Evolutionary conservation across 2,113 vertebrate genomes (phyloP).

Genomic region (Cinclus cinclus): DNA sequence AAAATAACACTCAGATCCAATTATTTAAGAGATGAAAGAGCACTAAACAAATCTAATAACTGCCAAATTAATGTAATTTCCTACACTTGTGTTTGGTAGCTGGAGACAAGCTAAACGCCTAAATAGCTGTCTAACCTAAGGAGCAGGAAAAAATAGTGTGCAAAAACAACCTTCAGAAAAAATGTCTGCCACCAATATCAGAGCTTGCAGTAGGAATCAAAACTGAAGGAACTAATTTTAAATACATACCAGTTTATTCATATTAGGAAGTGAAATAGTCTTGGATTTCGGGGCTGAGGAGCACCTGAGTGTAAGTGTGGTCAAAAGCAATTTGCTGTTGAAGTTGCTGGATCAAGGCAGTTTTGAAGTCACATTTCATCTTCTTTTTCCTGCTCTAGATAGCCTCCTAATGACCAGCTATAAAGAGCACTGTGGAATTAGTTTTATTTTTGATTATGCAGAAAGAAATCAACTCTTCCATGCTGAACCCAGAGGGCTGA

Average conservation of each 20-base stretch:
- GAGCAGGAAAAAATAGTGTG: not conserved
- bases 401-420: not conserved
- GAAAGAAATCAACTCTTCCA: not conserved
- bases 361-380: not conserved
- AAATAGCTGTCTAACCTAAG: not conserved
- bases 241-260: not conserved
- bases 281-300: not conserved
- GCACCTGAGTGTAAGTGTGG: not conserved
- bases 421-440: not conserved
- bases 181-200: not conserved
- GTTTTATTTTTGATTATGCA: constrained; percentile 15
- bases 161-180: not conserved
- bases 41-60: constrained; percentile 49
- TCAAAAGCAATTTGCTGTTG: not conserved
- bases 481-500: not conserved
- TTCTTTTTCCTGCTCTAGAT: not conserved
- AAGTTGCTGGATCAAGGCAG: not conserved
- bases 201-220: not conserved
- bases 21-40: constrained; percentile 28
- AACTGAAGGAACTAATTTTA: not conserved
- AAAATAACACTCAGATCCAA: constrained; percentile 12
- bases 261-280: not conserved
- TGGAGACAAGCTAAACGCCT: not conserved
- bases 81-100: not conserved
- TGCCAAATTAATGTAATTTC: constrained; percentile 39